A percentile compares a stretch with the other conserved stretches of the same genome.
Evolutionary conservation across 2,113 vertebrate genomes (phyloP).

Genomic region (Cyphomyrus plagiostoma): DNA sequence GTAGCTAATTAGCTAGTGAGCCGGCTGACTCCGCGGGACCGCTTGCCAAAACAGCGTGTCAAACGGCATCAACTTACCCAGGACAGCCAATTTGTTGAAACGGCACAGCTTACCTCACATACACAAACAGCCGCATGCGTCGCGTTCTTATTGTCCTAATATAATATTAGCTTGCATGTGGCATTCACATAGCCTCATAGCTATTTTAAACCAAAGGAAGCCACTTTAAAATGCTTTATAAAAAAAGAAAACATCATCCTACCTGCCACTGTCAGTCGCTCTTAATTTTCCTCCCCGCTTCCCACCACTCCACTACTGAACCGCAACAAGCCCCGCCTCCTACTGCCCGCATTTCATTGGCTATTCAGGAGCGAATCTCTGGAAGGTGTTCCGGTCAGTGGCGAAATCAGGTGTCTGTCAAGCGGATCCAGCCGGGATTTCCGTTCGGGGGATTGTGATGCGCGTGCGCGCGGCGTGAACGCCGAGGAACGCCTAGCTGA

Average conservation of each 20-base stretch:
- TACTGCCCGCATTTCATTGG: neutral
- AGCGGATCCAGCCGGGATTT: neutral
- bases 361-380: slow-evolving; percentile 3
- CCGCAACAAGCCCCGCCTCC: slow-evolving; percentile 23
- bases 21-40: neutral
- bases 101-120: slow-evolving; percentile 5
- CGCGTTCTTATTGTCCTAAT: neutral
- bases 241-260: slow-evolving; percentile 10
- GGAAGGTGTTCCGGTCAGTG: neutral
- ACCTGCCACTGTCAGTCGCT: slow-evolving; percentile 26
- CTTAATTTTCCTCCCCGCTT: slow-evolving; percentile 21
- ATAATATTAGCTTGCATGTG: neutral
- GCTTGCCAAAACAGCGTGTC: slow-evolving; percentile 9
- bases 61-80: slow-evolving; percentile 21
- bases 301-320: slow-evolving; percentile 24
- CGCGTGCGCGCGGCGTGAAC: neutral
- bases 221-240: slow-evolving; percentile 13
- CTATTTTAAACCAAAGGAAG: neutral
- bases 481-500: neutral
- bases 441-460: neutral
- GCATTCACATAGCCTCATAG: neutral
- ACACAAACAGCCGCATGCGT: slow-evolving; percentile 10
- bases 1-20: neutral
- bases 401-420: slow-evolving; percentile 4
- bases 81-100: slow-evolving; percentile 18